phyloP scores from a whole-genome alignment of 2,113 vertebrate genomes.

The Butastur rufipennis region DNA sequence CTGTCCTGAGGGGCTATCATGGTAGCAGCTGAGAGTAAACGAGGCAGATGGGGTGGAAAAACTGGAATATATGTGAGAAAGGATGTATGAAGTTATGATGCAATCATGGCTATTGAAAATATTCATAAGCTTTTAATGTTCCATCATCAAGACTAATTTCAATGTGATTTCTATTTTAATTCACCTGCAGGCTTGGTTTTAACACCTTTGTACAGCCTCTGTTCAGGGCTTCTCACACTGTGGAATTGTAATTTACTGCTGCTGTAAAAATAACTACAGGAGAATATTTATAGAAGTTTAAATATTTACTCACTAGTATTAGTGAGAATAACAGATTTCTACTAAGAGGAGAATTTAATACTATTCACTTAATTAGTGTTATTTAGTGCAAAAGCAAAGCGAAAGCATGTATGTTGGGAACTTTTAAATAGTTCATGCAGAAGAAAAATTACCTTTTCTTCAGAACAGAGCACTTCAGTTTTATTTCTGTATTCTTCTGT shows the following conservation, averaged over 20 bases:
- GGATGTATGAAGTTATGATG: neutral
- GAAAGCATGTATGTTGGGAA: neutral
- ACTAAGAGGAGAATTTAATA: neutral
- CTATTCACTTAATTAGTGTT: neutral
- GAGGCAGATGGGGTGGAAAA: neutral
- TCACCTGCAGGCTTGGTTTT: neutral
- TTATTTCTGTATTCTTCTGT: neutral
- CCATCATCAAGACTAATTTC: neutral
- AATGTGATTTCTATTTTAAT: neutral
- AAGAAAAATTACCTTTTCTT: neutral
- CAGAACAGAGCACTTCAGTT: neutral
- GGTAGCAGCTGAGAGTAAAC: neutral
- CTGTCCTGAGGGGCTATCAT: neutral
- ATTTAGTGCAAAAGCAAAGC: neutral
- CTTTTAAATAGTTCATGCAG: neutral
- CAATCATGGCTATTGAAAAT: neutral
- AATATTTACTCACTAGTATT: conserved; percentile 12
- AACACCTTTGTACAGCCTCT: neutral
- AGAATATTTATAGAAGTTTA: neutral
- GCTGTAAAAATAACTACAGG: neutral
- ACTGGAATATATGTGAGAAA: conserved; percentile 3
- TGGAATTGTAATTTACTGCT: neutral
- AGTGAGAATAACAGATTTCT: neutral
- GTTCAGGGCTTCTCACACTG: neutral
- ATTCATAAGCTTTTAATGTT: neutral